These are phyloP conservation scores for Drosophila ambigua DNA, from an alignment of 1,140 invertebrate species.

Conservation along the genomic window DNA sequence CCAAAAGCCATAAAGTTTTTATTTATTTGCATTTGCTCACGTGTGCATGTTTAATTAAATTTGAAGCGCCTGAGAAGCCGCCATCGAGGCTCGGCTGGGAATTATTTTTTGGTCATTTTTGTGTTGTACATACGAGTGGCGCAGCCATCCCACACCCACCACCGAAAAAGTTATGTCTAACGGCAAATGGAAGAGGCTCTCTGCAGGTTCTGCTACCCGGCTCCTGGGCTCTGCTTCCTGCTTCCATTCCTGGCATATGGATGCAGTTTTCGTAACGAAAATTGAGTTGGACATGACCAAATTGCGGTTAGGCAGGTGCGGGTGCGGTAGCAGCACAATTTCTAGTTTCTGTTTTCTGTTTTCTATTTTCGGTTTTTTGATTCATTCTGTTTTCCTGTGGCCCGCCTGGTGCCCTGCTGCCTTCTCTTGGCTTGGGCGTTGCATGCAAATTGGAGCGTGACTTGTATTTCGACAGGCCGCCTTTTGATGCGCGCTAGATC, in stretches of 20 bases:
- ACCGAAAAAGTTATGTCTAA: conserved; percentile 68
- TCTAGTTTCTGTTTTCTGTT: conserved; percentile 1
- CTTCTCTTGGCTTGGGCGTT: conserved; percentile 31
- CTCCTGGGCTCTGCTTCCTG: conserved; percentile 1
- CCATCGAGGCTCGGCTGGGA: conserved; percentile 64
- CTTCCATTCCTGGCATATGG: conserved; percentile 55
- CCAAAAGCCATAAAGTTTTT: conserved; percentile 80
- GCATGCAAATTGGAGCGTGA: conserved; percentile 77
- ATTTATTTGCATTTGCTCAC: conserved; percentile 82
- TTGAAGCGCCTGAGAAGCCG: conserved; percentile 76
- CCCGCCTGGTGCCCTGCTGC: conserved; percentile 10
- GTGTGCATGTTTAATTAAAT: conserved; percentile 83
- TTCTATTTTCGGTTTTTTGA: conserved; percentile 15
- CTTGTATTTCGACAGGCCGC: conserved; percentile 63
- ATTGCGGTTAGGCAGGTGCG: conserved; percentile 57
- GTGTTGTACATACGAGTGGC: conserved; percentile 17
- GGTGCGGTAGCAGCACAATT: background rate
- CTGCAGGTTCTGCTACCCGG: too few relatives aligned
- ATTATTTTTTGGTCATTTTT: conserved; percentile 39
- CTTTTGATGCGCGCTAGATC: conserved; percentile 43
- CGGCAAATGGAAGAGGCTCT: conserved; percentile 16
- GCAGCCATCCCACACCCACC: conserved; percentile 27
- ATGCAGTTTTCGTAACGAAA: conserved; percentile 80
- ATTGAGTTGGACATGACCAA: conserved; percentile 80
- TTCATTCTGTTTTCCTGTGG: conserved; percentile 17